Evolutionary conservation across 1,140 invertebrate genomes (phyloP), one percentile per base, ranked within the genome.

Genomic region (Penaeus indicus): DNA sequence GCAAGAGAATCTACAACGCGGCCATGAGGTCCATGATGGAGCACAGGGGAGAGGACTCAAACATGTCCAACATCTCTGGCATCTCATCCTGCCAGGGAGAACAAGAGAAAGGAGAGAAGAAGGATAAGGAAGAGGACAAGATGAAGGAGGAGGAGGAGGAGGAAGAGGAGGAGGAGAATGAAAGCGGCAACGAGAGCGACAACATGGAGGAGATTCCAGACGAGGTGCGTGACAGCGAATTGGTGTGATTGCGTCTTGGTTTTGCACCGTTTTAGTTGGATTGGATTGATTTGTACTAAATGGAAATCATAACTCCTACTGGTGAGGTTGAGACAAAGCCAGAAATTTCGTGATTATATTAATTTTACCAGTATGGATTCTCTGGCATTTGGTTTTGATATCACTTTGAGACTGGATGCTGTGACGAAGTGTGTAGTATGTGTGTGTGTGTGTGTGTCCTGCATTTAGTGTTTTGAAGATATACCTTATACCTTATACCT

Each of bases 171-270:
- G 90, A 91, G 21, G 86, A 91, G 38, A 91, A 91, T 72, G 91
- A 92, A 61, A 91, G 91, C 79, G 91, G 93, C 27, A 89, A 86
- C 75, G 90, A 90, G 60, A 88, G 88, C 62, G 91, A 92, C 85
- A 78, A 91, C 89, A 21, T 91, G 60, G 91, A 91, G 38, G 90
- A 91, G 61, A 84, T 87, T 25, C 85, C 90, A 22, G 87, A 89
- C 63, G 88, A 89, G 88, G 88, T 89, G 67, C 78, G 75, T 60
- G 18, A 0, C 27, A 3, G 54, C n/a, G 32, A 21, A 18, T 61
- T 25, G 80, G 77, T 63, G 22, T 79, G 60, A 54, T 60, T 63
- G 61, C 60, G 80, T 82, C 32, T 19, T 84, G 64, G 0, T 60
- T 25, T 25, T 42, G 38, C 19, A 27, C 10, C 54, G 27, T 64